Base-by-base conservation (phyloP, 1,140 invertebrate species). In the Tetragonula clypearis region DNA sequence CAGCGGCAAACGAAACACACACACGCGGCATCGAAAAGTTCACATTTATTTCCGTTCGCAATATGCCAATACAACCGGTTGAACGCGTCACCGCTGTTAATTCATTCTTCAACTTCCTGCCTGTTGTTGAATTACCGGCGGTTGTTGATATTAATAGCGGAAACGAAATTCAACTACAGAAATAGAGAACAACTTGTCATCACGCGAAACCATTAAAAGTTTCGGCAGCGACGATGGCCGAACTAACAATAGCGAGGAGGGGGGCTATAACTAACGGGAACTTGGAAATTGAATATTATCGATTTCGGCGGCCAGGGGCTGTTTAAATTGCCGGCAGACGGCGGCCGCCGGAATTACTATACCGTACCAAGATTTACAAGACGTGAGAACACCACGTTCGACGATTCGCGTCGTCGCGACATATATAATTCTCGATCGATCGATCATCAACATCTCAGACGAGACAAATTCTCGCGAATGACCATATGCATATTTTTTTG, bases 231-330 rank as follows among this genome's bases (percentile, higher is more conserved):
- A 5, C 55, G 12, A 21, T 19, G 17, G 5, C 21, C 12, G 1
- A 14, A 19, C 21, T 26, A 56, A 74, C 49, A 74, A 56, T 74
- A 74, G n/a, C 49, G 17, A 30, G 30, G 30, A 1, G 30, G 30
- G 30, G 30, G 19, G 26, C 11, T 21, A 58, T 60, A 76, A 60
- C 74, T 17, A 49, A 23, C 12, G 35, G 55, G n/a, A 76, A 76
- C 74, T 60, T 35, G 74, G 30, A 41, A 58, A 76, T 60, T 76
- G 74, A 76, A 41, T 76, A 76, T 76, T 76, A 76, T 76, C 74
- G 74, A 60, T 76, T 60, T 76, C 55, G 19, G 30, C 26, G 21
- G 74, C 21, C 6, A 8, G 0, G 41, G 41, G 41, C 6, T 60
- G 74, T 76, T 76, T 56, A 76, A 76, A 76, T 53, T 3, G n/a